phyloP scores from a whole-genome alignment of 2,797 vertebrate species.

The Dallia pectoralis region DNA sequence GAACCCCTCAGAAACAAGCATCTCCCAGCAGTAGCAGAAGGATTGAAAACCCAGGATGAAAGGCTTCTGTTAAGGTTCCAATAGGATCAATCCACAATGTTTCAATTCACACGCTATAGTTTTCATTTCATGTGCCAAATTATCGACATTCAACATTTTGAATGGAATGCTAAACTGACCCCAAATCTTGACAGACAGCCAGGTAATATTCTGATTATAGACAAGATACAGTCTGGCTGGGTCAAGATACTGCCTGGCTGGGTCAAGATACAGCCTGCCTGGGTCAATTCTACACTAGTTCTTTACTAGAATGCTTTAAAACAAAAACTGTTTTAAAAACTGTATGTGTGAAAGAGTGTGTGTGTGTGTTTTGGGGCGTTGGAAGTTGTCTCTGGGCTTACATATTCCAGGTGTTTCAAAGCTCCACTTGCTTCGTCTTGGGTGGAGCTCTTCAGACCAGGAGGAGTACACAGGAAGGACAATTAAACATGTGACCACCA shows the following conservation, averaged over 20 bases:
- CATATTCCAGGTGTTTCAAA: slow-evolving; percentile 77
- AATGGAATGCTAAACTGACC: neutral
- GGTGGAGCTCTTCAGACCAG: slow-evolving; percentile 63
- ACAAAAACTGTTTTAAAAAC: neutral
- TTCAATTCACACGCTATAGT: too few species aligned
- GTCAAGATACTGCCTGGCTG: neutral
- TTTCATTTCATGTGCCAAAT: too few species aligned
- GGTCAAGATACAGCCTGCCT: neutral
- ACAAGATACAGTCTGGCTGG: neutral
- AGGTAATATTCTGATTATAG: too few species aligned
- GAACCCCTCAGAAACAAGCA: neutral
- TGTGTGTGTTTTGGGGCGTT: slow-evolving; percentile 4
- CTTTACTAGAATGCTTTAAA: slow-evolving; percentile 33
- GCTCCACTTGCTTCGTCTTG: slow-evolving; percentile 63
- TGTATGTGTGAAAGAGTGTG: too few species aligned
- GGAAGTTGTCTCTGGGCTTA: slow-evolving; percentile 55
- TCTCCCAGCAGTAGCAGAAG: neutral
- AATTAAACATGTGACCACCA: slow-evolving; percentile 49
- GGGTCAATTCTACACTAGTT: neutral
- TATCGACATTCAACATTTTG: neutral
- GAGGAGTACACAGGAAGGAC: slow-evolving; percentile 66
- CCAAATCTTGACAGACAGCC: neutral
- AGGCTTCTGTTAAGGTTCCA: too few species aligned
- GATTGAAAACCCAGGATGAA: neutral
- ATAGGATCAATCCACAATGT: too few species aligned